Base-by-base conservation (phyloP, 2,113 vertebrate genomes). In the Microtus pennsylvanicus region DNA sequence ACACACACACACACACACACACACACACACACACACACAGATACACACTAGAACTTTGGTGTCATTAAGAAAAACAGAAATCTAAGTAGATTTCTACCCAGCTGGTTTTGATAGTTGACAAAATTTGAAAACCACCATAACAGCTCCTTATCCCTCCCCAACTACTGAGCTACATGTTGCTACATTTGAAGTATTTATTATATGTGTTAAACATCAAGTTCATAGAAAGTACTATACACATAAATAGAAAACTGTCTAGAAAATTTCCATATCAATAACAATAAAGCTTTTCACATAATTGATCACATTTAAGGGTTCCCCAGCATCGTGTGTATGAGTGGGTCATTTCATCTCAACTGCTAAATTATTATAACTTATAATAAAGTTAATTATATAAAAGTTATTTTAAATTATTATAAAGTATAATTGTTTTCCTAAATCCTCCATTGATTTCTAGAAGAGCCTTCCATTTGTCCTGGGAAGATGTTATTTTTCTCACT, bases 401-500 rank as follows among this genome's bases (percentile, higher is more conserved):
- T 38, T 74, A 38, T n/a, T 21, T 10, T 74, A 74, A 74, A 74
- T 38, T 3, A 38, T 38, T 10, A 22, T 74, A 38, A 74, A 38
- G 8, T 26, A 38, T 28, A 87, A 14, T 72, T 26, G n/a, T 50
- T 69, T 70, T 61, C 16, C 82, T 30, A 26, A 88, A 24, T 55
- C 42, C 63, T 30, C 16, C 21, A 21, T 24, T 35, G 35, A 30
- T 52, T 38, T 90, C 67, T 61, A 90, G 50, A 2, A 21, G 33
- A 89, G 35, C 58, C 4, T 26, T 42, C 67, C 55, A 67, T 45
- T 33, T n/a, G 7, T 19, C 47, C 87, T 52, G 87, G 80, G 58
- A 82, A 88, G 87, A 93, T 19, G 52, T 83, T 45, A 24, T 8
- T 94, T 92, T 72, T 78, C 45, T 96, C n/a, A 72, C 52, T 45